Evolutionary conservation across 2,888 invertebrate species (phyloP).

Genomic region (Therioaphis trifolii): DNA sequence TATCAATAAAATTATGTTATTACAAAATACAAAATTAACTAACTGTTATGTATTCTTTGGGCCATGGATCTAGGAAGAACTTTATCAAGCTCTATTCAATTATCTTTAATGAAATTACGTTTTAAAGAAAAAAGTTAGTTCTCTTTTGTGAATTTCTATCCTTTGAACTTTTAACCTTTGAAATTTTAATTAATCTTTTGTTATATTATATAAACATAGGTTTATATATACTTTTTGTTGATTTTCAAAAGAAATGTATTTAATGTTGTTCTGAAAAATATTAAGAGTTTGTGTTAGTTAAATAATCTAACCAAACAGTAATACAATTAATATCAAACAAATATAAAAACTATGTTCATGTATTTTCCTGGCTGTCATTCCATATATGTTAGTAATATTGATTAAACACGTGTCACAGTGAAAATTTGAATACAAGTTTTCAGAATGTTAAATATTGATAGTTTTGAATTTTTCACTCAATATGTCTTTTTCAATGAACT

Average conservation of each 20-base stretch:
- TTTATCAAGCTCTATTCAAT: not conserved
- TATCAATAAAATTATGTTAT: no score
- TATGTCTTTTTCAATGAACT: no score
- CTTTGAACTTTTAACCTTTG: not conserved
- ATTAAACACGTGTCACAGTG: no score
- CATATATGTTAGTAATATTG: no score
- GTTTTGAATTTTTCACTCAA: no score
- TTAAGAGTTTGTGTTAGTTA: constrained; percentile 9
- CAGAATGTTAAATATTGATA: no score
- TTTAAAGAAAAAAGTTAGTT: constrained; percentile 18
- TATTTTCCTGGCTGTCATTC: no score
- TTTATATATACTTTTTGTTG: not conserved
- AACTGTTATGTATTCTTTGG: not conserved
- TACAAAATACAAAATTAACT: not conserved
- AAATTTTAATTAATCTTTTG: constrained; percentile 18
- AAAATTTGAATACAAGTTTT: no score
- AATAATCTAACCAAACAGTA: not conserved
- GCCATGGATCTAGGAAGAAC: not conserved
- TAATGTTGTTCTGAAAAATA: not conserved
- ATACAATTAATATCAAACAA: not conserved
- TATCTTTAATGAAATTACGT: constrained; percentile 24
- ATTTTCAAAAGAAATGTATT: not conserved
- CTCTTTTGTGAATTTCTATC: constrained; percentile 11
- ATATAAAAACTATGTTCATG: no score
- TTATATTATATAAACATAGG: no score